Base-by-base conservation (phyloP, 2,888 invertebrate species). In the Bibio marci region DNA sequence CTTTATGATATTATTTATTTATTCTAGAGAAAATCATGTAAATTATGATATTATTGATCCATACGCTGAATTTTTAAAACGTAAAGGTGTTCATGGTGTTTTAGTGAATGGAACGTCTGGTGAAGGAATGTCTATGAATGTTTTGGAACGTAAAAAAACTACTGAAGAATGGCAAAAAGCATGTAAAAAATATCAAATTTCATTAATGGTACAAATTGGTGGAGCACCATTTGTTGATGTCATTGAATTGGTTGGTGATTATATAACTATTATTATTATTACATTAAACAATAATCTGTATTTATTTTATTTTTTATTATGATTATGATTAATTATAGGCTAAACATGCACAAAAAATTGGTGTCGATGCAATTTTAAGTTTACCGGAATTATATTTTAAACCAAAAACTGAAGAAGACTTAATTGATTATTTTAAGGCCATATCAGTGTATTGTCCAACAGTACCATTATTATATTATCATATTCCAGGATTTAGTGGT, bases 41-140 rank as follows among this genome's bases (percentile, higher is more conserved):
- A 69, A 72, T 49, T 64, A 67, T 40, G 54, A 58, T 1, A 55
- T 62, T 3, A 71, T 80, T 38, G 69, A 71, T 3, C 50, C 59
- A 2, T 86, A 83, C 53, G 79, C 79, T 0, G 62, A 71, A 46
- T 76, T 66, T 52, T 61, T 85, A 35, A 62, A 64, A 13, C 59
- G 66, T 18, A 65, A 67, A 37, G 73, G 72, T 25, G 69, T 85
- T 32, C 66, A 69, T 42, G 76, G 76, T 4, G 66, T 83, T 28
- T 62, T 83, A 43, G 83, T 85, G 6, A 80, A 80, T 57, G 85
- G 86, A 11, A 81, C 83, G 1, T 73, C 73, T 19, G 86, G 85
- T 1, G 86, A 87, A 59, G 80, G 80, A 1, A 69, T 73, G 48
- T 72, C 70, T 1, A 58, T 83, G 56, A 74, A 67, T 31, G 58